Base-by-base conservation (phyloP, 2,797 vertebrate genomes). In the Eulemur coronatus region DNA sequence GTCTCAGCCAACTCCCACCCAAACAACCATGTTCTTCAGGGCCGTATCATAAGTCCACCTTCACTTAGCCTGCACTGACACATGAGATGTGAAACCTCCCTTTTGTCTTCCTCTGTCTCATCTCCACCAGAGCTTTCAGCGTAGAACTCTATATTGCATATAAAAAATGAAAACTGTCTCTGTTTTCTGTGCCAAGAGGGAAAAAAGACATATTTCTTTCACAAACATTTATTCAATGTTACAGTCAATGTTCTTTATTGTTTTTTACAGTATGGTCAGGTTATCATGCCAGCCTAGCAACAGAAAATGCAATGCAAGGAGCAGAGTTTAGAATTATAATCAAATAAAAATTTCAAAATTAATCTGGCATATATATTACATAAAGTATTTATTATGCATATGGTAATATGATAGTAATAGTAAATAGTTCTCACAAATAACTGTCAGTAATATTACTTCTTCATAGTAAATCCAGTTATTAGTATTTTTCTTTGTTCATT, bases 211-310 rank as follows among this genome's bases (percentile, higher is more conserved):
- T 43, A 82, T 92, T 95, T 92, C 7, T 84, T 95, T 92, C 33
- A 88, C 35, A 78, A 95, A 84, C 24, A 82, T 82, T 95, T 89
- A 86, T 82, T 75, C 91, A 97, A 93, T 85, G 24, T 67, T 88
- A 65, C 0, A 92, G 10, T 93, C 41, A 70, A 30, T 75, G 41
- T 78, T 94, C 59, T 80, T 84, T 70, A 46, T 20, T 79, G n/a
- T 65, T 46, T 94, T 82, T 61, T 65, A n/a, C 22, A 11, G 5
- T 38, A 20, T 91, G 22, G 46, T 80, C 28, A 88, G 61, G 26
- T 87, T 67, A 96, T 43, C 4, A 38, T 38, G 12, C 24, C 33
- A 95, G 48, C 24, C 65, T 79, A 84, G 35, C 20, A 95, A 94
- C 41, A 85, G 41, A 97, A 95, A 92, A 84, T 4, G 55, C 17